Conservation (phyloP, 2,797 vertebrate genomes). For the Natrix natrix region DNA sequence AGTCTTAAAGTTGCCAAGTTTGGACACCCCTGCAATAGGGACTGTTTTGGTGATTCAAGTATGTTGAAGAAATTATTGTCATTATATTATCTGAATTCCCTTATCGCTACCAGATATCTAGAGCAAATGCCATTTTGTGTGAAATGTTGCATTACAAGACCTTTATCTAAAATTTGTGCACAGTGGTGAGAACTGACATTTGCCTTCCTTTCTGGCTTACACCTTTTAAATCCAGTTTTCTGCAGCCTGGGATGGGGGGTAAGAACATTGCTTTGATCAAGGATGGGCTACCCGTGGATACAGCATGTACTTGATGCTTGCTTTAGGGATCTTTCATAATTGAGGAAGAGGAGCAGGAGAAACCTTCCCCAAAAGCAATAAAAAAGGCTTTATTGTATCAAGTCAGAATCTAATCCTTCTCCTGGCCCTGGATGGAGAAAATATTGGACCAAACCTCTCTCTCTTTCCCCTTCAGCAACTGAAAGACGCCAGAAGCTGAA, state of each 20-base stretch:
- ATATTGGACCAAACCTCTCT: not conserved
- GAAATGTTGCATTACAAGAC: not conserved
- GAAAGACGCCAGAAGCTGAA: not conserved
- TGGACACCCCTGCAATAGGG: not conserved
- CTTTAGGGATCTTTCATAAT: not conserved
- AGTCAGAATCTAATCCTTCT: not conserved
- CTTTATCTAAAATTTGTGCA: not conserved
- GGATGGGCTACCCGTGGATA: not conserved
- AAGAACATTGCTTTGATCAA: not conserved
- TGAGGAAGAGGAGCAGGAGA: not conserved
- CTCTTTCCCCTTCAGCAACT: not conserved
- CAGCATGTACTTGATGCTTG: not conserved
- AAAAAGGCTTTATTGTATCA: not conserved
- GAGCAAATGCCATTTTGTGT: not conserved
- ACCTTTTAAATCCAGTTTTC: not conserved
- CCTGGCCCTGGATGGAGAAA: not conserved
- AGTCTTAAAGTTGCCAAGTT: too few relatives aligned
- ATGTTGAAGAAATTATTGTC: not conserved
- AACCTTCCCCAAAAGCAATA: not conserved
- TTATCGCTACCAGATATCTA: not conserved
- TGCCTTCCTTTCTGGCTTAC: not conserved
- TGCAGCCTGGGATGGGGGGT: not conserved
- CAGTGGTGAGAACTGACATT: not conserved
- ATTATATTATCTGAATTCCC: not conserved
- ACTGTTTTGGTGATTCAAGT: not conserved